These are phyloP conservation scores for Sternotherus odoratus DNA, from an alignment of 2,797 vertebrate species.

Conservation along the genomic window DNA sequence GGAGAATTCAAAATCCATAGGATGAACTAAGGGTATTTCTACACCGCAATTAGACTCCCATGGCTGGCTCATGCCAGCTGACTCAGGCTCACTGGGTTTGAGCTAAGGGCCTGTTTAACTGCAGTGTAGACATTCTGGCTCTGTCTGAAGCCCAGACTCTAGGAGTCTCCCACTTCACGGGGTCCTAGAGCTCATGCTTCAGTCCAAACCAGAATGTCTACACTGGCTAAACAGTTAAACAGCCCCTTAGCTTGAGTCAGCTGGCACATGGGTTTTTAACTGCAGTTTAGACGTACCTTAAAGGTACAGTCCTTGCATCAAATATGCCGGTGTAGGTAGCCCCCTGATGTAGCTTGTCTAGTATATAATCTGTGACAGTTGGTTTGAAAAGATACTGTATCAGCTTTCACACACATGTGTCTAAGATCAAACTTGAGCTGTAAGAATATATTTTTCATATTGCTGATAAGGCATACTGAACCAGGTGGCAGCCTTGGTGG, in stretches of 20 bases:
- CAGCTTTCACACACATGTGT: background rate
- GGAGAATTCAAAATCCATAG: background rate
- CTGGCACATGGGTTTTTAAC: too few relatives aligned
- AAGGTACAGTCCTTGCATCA: background rate
- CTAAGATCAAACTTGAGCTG: background rate
- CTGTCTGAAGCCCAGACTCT: too few relatives aligned
- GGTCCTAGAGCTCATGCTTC: too few relatives aligned
- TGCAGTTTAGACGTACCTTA: background rate
- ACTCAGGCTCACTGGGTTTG: too few relatives aligned
- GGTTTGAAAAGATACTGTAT: background rate
- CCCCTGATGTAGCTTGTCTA: background rate
- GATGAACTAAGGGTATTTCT: background rate
- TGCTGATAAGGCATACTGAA: background rate
- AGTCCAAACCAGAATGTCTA: too few relatives aligned
- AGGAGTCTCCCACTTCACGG: too few relatives aligned
- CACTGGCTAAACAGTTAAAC: too few relatives aligned
- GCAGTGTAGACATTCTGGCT: too few relatives aligned
- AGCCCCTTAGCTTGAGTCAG: too few relatives aligned
- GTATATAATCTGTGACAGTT: background rate
- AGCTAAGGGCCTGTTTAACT: too few relatives aligned
- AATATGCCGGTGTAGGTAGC: background rate
- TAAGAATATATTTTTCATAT: background rate
- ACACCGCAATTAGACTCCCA: too few relatives aligned
- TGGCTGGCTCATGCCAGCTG: too few relatives aligned
- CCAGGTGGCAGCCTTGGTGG: slow-evolving; percentile 13